Conservation (phyloP, 2,797 vertebrate species). For the Chaetodon trifasciatus region DNA sequence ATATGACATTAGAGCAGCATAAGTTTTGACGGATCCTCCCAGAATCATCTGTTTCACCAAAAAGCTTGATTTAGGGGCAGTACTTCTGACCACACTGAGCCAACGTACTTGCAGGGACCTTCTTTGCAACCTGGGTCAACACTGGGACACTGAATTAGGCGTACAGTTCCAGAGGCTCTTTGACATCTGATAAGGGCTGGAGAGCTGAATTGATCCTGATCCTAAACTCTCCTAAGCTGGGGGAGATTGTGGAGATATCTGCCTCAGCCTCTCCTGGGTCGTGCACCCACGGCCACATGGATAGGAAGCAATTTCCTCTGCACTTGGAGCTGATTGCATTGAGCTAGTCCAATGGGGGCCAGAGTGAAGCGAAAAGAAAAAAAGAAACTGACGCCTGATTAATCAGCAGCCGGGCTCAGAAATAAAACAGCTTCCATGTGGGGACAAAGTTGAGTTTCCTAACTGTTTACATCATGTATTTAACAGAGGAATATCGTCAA, state of each 20-base stretch:
- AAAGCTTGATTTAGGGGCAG: neutral
- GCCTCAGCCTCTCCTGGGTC: slow-evolving; percentile 66
- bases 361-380: slow-evolving; percentile 36
- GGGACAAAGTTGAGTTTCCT: slow-evolving; percentile 42
- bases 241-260: slow-evolving; percentile 81
- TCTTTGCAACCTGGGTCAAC: slow-evolving; percentile 60
- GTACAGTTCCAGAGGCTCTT: slow-evolving; percentile 66
- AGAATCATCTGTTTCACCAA: slow-evolving; percentile 37
- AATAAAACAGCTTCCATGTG: slow-evolving; percentile 80
- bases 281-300: slow-evolving; percentile 72
- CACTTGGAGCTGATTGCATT: slow-evolving; percentile 82
- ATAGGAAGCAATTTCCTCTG: slow-evolving; percentile 83
- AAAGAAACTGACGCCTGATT: slow-evolving; percentile 66
- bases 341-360: slow-evolving; percentile 73
- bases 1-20: slow-evolving; percentile 24
- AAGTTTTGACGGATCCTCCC: slow-evolving; percentile 32
- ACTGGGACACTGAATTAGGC: slow-evolving; percentile 56
- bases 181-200: slow-evolving; percentile 82
- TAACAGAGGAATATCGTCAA: slow-evolving; percentile 52
- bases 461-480: slow-evolving; percentile 17
- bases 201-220: slow-evolving; percentile 79
- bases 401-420: slow-evolving; percentile 73
- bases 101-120: slow-evolving; percentile 26
- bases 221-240: slow-evolving; percentile 81
- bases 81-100: slow-evolving; percentile 40